Base-by-base conservation (phyloP, 2,888 invertebrate species). In the Heliconius cydno region DNA sequence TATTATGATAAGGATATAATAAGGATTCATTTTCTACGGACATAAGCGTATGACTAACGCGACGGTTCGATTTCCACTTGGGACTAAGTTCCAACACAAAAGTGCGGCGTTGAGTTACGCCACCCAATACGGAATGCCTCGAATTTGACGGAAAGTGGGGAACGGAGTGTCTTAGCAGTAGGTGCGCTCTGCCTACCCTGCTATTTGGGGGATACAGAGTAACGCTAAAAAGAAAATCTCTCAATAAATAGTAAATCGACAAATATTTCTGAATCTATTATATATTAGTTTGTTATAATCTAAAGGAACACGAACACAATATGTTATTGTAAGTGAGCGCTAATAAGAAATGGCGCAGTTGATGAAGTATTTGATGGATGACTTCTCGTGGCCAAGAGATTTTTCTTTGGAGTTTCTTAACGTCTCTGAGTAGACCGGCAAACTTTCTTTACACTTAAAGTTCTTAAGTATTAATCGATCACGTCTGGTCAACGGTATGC, bases 401-500 rank as follows among this genome's bases (percentile, higher is more conserved):
- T 90, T 91, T 80, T 83, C 82, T 82, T 88, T 87, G 83, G 85
- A 92, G 90, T 92, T 92, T 92, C 91, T 92, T 90, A 91, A 88
- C 88, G 87, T 86, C 88, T 87, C 87, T 86, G 87, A 90, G 89
- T 88, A 86, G 86, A 83, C 88, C 87, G 88, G 88, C 89, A 87
- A 93, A 92, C 89, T 92, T 91, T 87, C 86, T 85, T 86, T 88
- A 87, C 88, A 90, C 90, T 91, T 88, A 87, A 89, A 90, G 87
- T 88, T 88, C 84, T 86, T 87, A 87, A 91, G 89, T 89, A 88
- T 89, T 92, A 90, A 92, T 92, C 92, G 91, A 92, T 92, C 92
- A 92, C 90, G 86, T 84, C 84, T 91, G 88, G 88, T 85, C 91
- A 90, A 91, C 87, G 90, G 89, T 90, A 91, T 89, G 88, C 87